Base-by-base conservation (phyloP, 2,113 vertebrate species). In the Prionailurus bengalensis region DNA sequence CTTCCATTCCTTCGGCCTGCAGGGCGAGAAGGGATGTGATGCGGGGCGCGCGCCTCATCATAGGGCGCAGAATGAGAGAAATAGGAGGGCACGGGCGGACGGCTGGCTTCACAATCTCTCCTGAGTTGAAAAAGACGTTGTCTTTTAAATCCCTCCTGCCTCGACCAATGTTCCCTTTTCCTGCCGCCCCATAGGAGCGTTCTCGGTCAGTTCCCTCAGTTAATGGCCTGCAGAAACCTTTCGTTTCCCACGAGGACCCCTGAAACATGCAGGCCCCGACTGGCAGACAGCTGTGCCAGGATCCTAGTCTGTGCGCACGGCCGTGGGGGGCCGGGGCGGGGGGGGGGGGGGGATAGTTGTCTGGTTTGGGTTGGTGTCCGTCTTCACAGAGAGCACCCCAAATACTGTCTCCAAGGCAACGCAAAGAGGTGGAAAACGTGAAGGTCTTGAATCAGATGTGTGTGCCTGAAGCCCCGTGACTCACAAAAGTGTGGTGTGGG, bases 11-110 rank as follows among this genome's bases (percentile, higher is more conserved):
- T 53, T 65, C 25, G 5, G 25, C 36, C 33, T 31, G 27, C 27
- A 1, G 17, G 25, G 61, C 29, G 29, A 86, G 27, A 53, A 86
- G n/a, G 45, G n/a, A 17, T 66, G 19, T 13, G 71, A 84, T n/a
- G 31, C 9, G 21, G 15, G 15, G 45, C 0, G 0, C 0, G 0
- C 29, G 7, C 11, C 29, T 76, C 63, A 65, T 74, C n/a, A 51
- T 11, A 73, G 42, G 33, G 27, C 58, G 31, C 16, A 29, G 14
- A 12, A 14, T 4, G 63, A 65, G 33, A 89, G 87, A 93, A 65
- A 31, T 13, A 61, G 45, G 63, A 83, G 53, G 29, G 2, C 39
- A 21, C 1, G 55, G 25, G 14, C 1, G 55, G 25, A 31, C 16
- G 42, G 65, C 53, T 81, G 42, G 58, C 17, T 78, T 33, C 53